A percentile compares a stretch with the other conserved stretches of the same genome.
These are phyloP conservation scores for Antrozous pallidus DNA, from an alignment of 2,797 vertebrate species.

Conservation along the genomic window DNA sequence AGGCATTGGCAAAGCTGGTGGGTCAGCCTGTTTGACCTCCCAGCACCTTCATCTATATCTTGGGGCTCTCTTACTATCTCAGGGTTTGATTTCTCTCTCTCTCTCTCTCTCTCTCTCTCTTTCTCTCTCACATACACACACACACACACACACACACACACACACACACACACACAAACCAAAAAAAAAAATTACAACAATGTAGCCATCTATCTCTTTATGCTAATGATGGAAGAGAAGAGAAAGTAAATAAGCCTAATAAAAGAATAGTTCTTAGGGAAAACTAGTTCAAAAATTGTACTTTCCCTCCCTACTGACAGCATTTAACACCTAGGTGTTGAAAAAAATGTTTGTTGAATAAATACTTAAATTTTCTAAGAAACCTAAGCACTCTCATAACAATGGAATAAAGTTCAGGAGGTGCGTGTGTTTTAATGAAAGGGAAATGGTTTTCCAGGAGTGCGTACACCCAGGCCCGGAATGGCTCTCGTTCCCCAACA, in stretches of 20 bases:
- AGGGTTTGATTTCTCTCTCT: not conserved
- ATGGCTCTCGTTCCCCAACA: not conserved
- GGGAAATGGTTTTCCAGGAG: not conserved
- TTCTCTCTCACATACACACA: too few relatives aligned
- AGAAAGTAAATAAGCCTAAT: not conserved
- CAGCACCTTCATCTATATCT: not conserved
- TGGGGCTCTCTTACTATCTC: not conserved
- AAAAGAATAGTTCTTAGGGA: conserved; percentile 3
- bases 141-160: too few relatives aligned
- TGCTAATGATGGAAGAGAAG: not conserved
- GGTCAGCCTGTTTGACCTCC: not conserved
- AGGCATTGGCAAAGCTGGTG: not conserved
- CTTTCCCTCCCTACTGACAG: not conserved
- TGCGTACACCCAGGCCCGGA: not conserved
- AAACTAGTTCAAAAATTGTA: not conserved
- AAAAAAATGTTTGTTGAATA: not conserved
- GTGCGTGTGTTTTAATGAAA: not conserved
- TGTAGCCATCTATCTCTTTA: not conserved
- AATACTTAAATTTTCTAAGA: conserved; percentile 9
- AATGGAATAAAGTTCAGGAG: not conserved
- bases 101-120: too few relatives aligned
- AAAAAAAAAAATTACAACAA: not conserved
- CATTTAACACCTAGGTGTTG: not conserved
- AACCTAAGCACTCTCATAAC: not conserved
- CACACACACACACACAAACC: not conserved